These are phyloP conservation scores for Benthosema pterotum DNA, from an alignment of 2,797 vertebrate species.

Conservation along the genomic window DNA sequence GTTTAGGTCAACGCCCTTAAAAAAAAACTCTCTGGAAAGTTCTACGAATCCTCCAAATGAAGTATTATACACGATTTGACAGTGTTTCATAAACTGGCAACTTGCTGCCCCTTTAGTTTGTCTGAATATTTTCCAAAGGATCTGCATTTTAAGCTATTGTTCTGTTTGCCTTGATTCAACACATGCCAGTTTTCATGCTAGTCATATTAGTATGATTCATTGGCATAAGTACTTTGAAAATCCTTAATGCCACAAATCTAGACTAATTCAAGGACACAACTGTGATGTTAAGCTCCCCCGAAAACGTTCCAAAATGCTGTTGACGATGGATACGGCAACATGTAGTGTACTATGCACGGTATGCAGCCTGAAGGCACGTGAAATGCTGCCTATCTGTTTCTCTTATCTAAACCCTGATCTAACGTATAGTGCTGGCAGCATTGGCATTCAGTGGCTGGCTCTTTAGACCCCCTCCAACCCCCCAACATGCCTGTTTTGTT, in stretches of 20 bases:
- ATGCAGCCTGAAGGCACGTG: slow-evolving; percentile 58
- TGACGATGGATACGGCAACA: slow-evolving; percentile 65
- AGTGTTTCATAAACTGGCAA: slow-evolving; percentile 18
- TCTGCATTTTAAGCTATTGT: too few species aligned
- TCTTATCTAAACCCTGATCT: slow-evolving; percentile 55
- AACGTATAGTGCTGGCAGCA: slow-evolving; percentile 48
- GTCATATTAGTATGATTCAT: slow-evolving; percentile 29
- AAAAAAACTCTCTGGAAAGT: not conserved
- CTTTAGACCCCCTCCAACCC: slow-evolving; percentile 49
- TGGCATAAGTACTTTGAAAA: slow-evolving; percentile 48
- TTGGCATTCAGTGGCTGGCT: slow-evolving; percentile 46
- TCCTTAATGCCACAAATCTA: slow-evolving; percentile 65
- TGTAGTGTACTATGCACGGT: slow-evolving; percentile 24
- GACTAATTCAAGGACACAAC: slow-evolving; percentile 54
- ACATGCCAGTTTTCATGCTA: too few species aligned
- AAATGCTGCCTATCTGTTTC: slow-evolving; percentile 63
- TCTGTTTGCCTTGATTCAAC: too few species aligned
- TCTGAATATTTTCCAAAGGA: slow-evolving; percentile 27
- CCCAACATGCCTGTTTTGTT: slow-evolving; percentile 61
- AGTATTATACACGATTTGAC: slow-evolving; percentile 15
- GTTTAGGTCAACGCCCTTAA: not conserved
- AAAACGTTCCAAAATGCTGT: slow-evolving; percentile 58
- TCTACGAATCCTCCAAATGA: too few species aligned
- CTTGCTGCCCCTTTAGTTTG: slow-evolving; percentile 51
- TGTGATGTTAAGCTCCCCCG: slow-evolving; percentile 50